Evolutionary conservation across 1,140 invertebrate genomes (phyloP).

Genomic region (Nephila pilipes): DNA sequence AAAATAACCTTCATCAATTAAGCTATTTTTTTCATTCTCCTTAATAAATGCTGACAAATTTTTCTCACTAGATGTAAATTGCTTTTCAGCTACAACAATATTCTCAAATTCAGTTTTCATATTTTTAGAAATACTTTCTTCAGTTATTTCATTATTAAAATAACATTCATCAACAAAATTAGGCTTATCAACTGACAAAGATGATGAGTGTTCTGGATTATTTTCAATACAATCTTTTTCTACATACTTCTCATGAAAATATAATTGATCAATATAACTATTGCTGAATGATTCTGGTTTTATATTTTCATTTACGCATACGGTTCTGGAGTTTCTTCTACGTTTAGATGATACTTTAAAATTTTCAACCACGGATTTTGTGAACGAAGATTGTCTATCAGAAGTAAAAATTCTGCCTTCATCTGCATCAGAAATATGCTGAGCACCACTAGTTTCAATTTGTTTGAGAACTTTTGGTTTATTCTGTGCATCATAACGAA

Average conservation of each 20-base stretch:
- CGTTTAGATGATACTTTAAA: not conserved
- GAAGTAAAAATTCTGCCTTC: not conserved
- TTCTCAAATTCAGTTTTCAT: not conserved
- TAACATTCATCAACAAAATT: slow-evolving; percentile 32
- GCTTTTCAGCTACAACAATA: not conserved
- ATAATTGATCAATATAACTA: slow-evolving; percentile 48
- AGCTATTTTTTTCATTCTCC: not conserved
- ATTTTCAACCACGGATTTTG: not conserved
- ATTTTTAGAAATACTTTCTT: not conserved
- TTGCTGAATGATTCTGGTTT: not conserved
- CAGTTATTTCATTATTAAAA: not conserved
- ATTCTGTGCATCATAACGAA: slow-evolving; percentile 77
- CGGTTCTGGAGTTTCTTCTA: not conserved
- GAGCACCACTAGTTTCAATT: slow-evolving; percentile 16
- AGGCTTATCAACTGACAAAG: not conserved
- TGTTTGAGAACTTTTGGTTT: slow-evolving; percentile 70
- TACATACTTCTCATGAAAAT: not conserved
- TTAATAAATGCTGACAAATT: not conserved
- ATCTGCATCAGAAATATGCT: not conserved
- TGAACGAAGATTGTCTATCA: not conserved
- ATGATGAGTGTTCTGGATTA: not conserved
- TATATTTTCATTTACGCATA: not conserved
- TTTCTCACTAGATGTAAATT: no score
- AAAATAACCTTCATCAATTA: not conserved
- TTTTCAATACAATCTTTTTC: not conserved